These are phyloP conservation scores for Penaeus chinensis DNA, from an alignment of 1,140 invertebrate species.

Conservation along the genomic window DNA sequence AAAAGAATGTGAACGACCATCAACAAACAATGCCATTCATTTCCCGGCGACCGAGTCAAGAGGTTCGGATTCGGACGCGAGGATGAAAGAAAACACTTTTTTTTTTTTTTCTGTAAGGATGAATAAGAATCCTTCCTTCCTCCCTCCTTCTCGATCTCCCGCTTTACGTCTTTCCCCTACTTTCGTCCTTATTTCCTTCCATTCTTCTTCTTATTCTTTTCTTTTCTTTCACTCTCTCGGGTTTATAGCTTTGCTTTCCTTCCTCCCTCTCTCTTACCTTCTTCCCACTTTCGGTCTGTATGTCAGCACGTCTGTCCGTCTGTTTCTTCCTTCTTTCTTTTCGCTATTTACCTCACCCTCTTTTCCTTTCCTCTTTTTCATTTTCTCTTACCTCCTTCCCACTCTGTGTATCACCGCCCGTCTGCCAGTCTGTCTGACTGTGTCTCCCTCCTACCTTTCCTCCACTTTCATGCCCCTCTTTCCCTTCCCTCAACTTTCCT, in stretches of 20 bases:
- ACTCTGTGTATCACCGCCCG: background rate
- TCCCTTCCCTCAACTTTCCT: too few species aligned
- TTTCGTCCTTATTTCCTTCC: too few species aligned
- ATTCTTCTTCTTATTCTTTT: background rate
- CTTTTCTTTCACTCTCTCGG: background rate
- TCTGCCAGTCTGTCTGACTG: too few species aligned
- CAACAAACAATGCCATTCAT: too few species aligned
- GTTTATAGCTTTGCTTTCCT: background rate
- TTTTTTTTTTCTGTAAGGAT: too few species aligned
- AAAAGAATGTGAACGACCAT: too few species aligned
- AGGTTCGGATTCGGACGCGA: too few species aligned
- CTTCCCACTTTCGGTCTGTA: background rate
- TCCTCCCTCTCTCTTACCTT: constrained; percentile 21
- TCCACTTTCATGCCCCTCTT: background rate
- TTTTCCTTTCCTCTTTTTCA: constrained; percentile 10
- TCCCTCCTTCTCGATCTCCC: background rate
- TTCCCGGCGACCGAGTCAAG: too few species aligned
- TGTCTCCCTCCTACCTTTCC: background rate
- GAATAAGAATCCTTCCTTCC: background rate
- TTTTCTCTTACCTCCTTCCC: background rate
- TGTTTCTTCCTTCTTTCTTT: background rate
- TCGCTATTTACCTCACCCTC: background rate
- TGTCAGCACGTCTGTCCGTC: too few species aligned
- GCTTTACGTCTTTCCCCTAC: too few species aligned
- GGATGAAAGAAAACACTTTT: too few species aligned